Evolutionary conservation across 2,113 vertebrate genomes (phyloP), one percentile per base, ranked within the genome.

Genomic region (Malaclemys terrapin): DNA sequence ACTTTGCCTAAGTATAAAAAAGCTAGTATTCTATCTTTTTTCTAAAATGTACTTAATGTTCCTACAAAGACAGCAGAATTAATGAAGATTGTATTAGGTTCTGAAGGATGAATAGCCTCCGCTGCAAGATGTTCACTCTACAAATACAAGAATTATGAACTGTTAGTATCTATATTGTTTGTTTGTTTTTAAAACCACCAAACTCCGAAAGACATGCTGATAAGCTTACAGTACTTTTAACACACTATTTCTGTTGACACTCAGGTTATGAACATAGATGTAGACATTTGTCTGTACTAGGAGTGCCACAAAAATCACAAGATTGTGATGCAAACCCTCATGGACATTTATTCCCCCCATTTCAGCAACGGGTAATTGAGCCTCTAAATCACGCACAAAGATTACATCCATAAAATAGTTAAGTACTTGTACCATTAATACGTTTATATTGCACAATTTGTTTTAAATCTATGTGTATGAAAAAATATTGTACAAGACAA

Each of bases 361-460:
- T 95, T 87, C 93, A 89, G 22, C 25, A 31, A 76, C 27, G 31
- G 80, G 75, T 92, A 93, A 96, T 27, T 81, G 80, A 94, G 95
- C 86, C 91, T 96, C 83, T 88, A 93, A 98, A 90, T 84, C 96
- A 95, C 92, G 87, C 92, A 95, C 82, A 85, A 95, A 93, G 89
- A 82, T 56, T 54, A 90, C 50, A 86, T 52, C 94, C 89, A 84
- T 94, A 92, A 95, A 97, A 89, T 0, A 82, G 38, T 94, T 94
- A 90, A 95, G 69, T 12, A 29, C 90, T 95, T 85, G 57, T 85
- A 52, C 27, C 57, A 89, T 83, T 80, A 91, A 95, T 89, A 88
- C 45, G 82, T 80, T 80, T 94, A 78, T 38, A 85, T 17, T 53
- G n/a, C 19, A 89, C 75, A 81, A 31, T 9, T 4, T 25, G 27